phyloP scores from a whole-genome alignment of 92 coral and sea anemone genomes.

The Palythoa heliodiscus region DNA sequence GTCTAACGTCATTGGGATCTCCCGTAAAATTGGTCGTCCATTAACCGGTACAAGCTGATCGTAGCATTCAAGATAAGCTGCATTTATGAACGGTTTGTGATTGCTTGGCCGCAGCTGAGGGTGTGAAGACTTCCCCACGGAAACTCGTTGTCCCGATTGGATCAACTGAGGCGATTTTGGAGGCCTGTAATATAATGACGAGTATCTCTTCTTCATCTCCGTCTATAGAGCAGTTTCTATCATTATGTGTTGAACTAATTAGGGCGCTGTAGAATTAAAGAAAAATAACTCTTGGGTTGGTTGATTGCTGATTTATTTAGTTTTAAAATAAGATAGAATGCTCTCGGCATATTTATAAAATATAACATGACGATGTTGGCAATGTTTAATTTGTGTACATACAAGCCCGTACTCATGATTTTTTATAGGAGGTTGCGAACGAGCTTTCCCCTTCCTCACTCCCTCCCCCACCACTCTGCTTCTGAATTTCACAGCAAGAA shows the following conservation, averaged over 20 bases:
- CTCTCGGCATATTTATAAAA: neutral
- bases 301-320: neutral
- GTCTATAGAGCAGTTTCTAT: neutral
- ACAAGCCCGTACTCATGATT: too few species aligned
- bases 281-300: neutral
- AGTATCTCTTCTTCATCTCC: neutral
- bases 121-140: slow-evolving; percentile 12
- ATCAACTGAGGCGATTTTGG: slow-evolving; percentile 3
- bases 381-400: too few species aligned
- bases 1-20: slow-evolving; percentile 17
- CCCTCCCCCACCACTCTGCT: too few species aligned
- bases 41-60: slow-evolving; percentile 30
- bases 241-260: neutral
- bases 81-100: slow-evolving; percentile 35
- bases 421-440: too few species aligned
- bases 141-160: slow-evolving; percentile 10
- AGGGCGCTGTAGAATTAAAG: neutral
- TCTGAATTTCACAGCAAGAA: too few species aligned
- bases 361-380: neutral
- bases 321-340: neutral
- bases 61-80: slow-evolving; percentile 27
- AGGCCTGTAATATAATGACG: slow-evolving; percentile 24
- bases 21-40: slow-evolving; percentile 7
- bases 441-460: too few species aligned
- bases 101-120: slow-evolving; percentile 40